Evolutionary conservation across 2,113 vertebrate genomes (phyloP), one percentile per base, ranked within the genome.

Genomic region (Notarius lentiginosus): DNA sequence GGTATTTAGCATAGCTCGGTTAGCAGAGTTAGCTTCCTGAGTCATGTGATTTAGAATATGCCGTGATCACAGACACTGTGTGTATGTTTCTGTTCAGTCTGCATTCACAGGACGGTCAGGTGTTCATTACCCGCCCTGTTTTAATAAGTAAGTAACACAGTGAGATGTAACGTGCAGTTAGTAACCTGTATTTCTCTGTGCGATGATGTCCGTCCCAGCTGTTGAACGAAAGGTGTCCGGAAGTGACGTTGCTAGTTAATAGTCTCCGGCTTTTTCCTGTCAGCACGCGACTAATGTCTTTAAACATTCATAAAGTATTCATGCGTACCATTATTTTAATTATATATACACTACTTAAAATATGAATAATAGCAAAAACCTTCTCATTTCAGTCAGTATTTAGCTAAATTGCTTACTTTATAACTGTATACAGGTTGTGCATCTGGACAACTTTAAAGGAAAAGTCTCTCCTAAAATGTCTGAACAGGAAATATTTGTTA

Each of bases 161-260:
- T 41, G 7, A 22, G 4, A n/a, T 34, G 27, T 72, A 41, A 73
- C 8, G 17, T 5, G 22, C 5, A 27, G 18, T 47, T 73, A 41
- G 0, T 41, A 41, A 65, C 85, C 65, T 82, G 15, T 49, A 5
- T 73, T 72, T 81, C 22, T 72, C 77, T 30, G 53, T 12, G 55
- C 30, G 56, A 24, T 72, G 77, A 9, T 22, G 7, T 51, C 1
- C 47, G 14, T n/a, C 15, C 30, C 73, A 79, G 73, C 58, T 73
- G 85, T 61, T 82, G 47, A 55, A 27, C 14, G 4, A 86, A 56
- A 2, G 6, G 60, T 53, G 34, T 4, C 85, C 20, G 85, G 85
- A 86, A 82, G 72, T 86, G 85, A 86, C 79, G 85, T 55, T 24
- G 34, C 63, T 30, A 0, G n/a, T 1, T 7, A n/a, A 65, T 14